Conservation (phyloP, 1,140 invertebrate species). For the Aethina tumida region DNA sequence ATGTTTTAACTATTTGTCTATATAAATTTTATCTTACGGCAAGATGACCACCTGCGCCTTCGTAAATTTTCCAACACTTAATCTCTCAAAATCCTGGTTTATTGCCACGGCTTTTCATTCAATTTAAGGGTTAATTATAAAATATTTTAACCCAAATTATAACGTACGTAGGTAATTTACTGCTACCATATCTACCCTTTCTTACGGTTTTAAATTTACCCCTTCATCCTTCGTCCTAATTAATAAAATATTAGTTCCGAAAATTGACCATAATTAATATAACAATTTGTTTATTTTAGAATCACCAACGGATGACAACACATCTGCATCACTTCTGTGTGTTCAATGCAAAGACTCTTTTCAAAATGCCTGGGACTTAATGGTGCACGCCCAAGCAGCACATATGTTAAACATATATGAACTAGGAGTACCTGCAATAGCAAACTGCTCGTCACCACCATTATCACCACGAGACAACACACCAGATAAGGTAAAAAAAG, state of each 20-base stretch:
- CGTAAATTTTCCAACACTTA: slow-evolving; percentile 10
- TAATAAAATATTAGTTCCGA: too few species aligned
- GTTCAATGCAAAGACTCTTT: slow-evolving; percentile 71
- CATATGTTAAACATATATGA: slow-evolving; percentile 77
- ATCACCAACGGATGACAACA: slow-evolving; percentile 28
- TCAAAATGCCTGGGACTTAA: slow-evolving; percentile 65
- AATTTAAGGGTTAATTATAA: too few species aligned
- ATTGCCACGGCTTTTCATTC: slow-evolving; percentile 3
- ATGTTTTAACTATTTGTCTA: slow-evolving; percentile 1
- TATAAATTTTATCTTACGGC: neutral
- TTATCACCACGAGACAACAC: slow-evolving; percentile 28
- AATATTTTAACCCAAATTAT: too few species aligned
- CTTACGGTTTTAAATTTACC: too few species aligned
- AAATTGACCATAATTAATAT: too few species aligned
- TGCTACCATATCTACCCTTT: too few species aligned
- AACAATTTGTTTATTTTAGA: slow-evolving; percentile 22
- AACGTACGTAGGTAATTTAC: too few species aligned
- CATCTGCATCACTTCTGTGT: slow-evolving; percentile 46
- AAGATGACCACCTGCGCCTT: slow-evolving; percentile 9
- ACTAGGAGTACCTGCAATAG: slow-evolving; percentile 41
- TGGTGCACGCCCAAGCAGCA: slow-evolving; percentile 69
- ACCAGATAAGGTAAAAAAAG: slow-evolving; percentile 30
- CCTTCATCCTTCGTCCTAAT: too few species aligned
- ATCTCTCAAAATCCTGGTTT: slow-evolving; percentile 8
- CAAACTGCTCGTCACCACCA: slow-evolving; percentile 30